Evolutionary conservation across 2,797 vertebrate genomes (phyloP).

Genomic region (Xiphorhynchus erythropygius): DNA sequence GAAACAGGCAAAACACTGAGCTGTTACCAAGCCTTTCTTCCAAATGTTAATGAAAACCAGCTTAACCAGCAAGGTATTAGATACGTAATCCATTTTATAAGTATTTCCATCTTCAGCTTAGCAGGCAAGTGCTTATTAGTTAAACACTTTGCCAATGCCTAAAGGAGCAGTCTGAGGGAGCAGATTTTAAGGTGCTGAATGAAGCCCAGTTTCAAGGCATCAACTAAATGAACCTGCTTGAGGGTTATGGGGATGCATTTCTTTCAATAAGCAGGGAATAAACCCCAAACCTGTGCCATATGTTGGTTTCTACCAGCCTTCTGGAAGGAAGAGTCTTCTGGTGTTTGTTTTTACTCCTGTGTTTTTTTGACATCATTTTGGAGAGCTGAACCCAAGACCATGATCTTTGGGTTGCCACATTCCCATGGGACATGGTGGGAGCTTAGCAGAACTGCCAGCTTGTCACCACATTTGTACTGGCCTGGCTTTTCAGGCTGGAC

Average conservation of each 20-base stretch:
- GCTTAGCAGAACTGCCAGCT: not conserved
- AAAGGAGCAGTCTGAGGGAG: not conserved
- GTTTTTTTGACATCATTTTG: not conserved
- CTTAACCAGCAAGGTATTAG: not conserved
- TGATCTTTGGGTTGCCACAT: not conserved
- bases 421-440: not conserved
- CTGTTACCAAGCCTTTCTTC: not conserved
- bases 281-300: not conserved
- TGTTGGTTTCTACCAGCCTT: not conserved
- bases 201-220: not conserved
- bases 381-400: not conserved
- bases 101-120: not conserved
- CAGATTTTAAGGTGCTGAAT: not conserved
- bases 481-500: not conserved
- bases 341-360: not conserved
- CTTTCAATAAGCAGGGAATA: not conserved
- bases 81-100: not conserved
- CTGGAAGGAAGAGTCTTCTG: not conserved
- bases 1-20: not conserved
- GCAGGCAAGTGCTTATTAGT: not conserved
- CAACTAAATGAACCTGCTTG: not conserved
- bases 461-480: rapidly evolving
- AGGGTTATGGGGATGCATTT: not conserved
- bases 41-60: not conserved
- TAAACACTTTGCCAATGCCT: not conserved